A percentile compares a stretch with the other conserved stretches of the same genome.
These are phyloP conservation scores for Diadophis punctatus DNA, from an alignment of 2,113 vertebrate species.

Conservation along the genomic window DNA sequence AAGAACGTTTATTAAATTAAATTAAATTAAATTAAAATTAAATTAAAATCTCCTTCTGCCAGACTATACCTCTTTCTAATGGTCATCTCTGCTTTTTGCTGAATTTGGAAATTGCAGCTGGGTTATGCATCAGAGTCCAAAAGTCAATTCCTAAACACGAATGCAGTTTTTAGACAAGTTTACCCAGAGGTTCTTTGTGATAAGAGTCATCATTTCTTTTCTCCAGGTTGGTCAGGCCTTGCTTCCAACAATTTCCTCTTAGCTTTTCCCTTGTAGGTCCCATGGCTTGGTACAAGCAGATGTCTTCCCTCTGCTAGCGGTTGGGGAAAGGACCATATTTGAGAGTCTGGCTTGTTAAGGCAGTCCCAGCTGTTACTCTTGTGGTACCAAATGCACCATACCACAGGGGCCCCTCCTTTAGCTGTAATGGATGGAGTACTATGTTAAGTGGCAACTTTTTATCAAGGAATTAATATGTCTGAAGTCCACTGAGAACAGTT, in stretches of 20 bases:
- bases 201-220: neutral
- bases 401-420: conserved; percentile 36
- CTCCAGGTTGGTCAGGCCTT: fast-evolving
- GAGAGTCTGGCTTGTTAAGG: neutral
- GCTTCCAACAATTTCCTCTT: neutral
- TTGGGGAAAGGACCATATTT: neutral
- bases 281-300: neutral
- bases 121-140: neutral
- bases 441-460: conserved; percentile 47
- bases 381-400: fast-evolving
- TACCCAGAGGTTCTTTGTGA: neutral
- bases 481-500: conserved; percentile 31
- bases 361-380: neutral
- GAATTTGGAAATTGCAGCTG: neutral
- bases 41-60: neutral
- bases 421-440: conserved; percentile 43
- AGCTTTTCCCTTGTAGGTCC: neutral
- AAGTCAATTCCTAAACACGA: neutral
- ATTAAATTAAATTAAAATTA: too few species aligned
- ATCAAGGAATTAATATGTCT: conserved; percentile 53
- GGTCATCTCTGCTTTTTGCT: neutral
- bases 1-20: too few species aligned
- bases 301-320: fast-evolving
- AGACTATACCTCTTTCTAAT: neutral
- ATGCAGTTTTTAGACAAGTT: neutral